Conservation (phyloP, 2,888 invertebrate genomes). For the Spicauda simplicius region DNA sequence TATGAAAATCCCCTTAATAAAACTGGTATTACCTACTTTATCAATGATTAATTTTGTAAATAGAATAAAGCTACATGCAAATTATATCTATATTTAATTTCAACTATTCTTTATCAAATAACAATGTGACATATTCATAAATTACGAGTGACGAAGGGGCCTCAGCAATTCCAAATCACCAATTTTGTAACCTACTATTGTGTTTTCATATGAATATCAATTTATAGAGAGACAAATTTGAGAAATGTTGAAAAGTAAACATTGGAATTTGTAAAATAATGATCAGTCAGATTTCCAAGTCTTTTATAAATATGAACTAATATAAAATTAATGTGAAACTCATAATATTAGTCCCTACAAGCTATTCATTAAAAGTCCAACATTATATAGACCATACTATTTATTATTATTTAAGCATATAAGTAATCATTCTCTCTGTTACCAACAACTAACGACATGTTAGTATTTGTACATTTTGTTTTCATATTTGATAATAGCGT, state of each 20-base stretch:
- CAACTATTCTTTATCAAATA: not conserved
- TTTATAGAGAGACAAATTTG: constrained; percentile 26
- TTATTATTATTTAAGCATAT: constrained; percentile 60
- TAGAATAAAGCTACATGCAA: constrained; percentile 3
- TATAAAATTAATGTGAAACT: constrained; percentile 25
- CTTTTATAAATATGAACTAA: constrained; percentile 22
- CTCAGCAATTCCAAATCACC: not conserved
- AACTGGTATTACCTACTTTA: constrained; percentile 8
- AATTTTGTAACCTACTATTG: constrained; percentile 8
- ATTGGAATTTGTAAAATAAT: constrained; percentile 21
- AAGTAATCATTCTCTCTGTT: constrained; percentile 41
- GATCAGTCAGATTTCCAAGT: constrained; percentile 32
- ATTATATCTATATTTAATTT: not conserved
- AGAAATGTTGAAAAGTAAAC: constrained; percentile 10
- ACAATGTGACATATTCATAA: not conserved
- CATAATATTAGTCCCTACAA: constrained; percentile 46
- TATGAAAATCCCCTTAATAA: not conserved
- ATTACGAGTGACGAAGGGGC: too few relatives aligned
- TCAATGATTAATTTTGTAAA: constrained; percentile 18
- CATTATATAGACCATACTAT: constrained; percentile 62
- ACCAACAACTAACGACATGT: constrained; percentile 49
- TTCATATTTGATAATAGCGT: constrained; percentile 48
- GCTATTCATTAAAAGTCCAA: constrained; percentile 60
- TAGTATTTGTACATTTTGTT: constrained; percentile 62
- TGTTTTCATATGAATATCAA: constrained; percentile 5